A percentile compares a stretch with the other conserved stretches of the same genome.
Conservation (phyloP, 2,113 vertebrate species). For the Ctenodactylus gundi region DNA sequence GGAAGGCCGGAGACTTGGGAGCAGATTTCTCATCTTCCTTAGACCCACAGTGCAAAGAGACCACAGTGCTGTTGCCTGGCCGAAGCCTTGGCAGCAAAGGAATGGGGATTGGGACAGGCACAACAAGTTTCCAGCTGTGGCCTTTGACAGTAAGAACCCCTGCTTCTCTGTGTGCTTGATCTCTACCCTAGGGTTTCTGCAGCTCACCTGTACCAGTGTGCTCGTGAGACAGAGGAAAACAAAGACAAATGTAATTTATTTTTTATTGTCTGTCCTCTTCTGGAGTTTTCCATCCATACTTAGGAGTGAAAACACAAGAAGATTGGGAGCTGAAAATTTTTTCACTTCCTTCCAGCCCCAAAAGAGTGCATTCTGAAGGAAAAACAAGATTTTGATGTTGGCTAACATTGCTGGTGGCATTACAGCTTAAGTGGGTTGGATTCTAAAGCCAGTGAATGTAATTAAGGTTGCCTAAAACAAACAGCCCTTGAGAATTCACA, state of each 20-base stretch:
- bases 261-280: not conserved
- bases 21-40: not conserved
- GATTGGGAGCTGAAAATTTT: not conserved
- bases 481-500: not conserved
- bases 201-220: not conserved
- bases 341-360: not conserved
- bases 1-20: not conserved
- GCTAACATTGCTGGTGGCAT: not conserved
- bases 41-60: not conserved
- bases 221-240: not conserved
- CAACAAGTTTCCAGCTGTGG: not conserved
- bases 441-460: not conserved
- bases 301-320: not conserved
- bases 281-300: not conserved
- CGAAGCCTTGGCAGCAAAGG: not conserved
- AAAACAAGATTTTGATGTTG: not conserved
- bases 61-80: not conserved
- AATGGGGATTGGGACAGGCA: not conserved
- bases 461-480: not conserved
- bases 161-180: not conserved
- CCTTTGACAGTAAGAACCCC: not conserved
- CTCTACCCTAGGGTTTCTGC: not conserved
- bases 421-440: no score
- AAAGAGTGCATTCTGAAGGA: not conserved
- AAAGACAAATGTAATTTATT: not conserved